Conservation (phyloP, 2,888 invertebrate species). For the Pantelozetes paolii region DNA sequence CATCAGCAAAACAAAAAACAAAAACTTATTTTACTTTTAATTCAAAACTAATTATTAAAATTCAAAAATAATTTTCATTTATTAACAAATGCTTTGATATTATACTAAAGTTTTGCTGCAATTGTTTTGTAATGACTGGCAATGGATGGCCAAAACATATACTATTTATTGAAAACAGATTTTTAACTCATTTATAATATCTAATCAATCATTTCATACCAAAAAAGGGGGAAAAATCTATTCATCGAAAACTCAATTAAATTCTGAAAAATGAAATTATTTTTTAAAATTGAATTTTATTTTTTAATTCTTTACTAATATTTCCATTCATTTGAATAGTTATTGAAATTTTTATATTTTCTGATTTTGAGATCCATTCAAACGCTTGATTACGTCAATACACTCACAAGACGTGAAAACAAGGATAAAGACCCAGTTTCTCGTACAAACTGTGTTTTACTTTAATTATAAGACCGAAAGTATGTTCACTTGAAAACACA, state of each 20-base stretch:
- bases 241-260: neutral
- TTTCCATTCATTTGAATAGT: neutral
- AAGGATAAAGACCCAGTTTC: constrained; percentile 10
- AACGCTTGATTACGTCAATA: constrained; percentile 11
- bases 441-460: neutral
- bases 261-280: neutral
- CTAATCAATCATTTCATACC: neutral
- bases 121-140: too few species aligned
- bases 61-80: too few species aligned
- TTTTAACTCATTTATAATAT: neutral
- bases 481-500: constrained; percentile 3
- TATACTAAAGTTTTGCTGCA: too few species aligned
- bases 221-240: neutral
- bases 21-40: too few species aligned
- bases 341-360: neutral
- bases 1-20: too few species aligned
- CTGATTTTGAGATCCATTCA: neutral
- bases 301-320: neutral
- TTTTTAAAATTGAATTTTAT: neutral
- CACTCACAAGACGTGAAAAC: neutral
- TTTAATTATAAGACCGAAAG: neutral
- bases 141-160: too few species aligned
- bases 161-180: too few species aligned
- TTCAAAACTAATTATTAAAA: too few species aligned
- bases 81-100: too few species aligned